Evolutionary conservation across 2,113 vertebrate genomes (phyloP), one percentile per base, ranked within the genome.

Genomic region (Phylloscopus trochiloides): DNA sequence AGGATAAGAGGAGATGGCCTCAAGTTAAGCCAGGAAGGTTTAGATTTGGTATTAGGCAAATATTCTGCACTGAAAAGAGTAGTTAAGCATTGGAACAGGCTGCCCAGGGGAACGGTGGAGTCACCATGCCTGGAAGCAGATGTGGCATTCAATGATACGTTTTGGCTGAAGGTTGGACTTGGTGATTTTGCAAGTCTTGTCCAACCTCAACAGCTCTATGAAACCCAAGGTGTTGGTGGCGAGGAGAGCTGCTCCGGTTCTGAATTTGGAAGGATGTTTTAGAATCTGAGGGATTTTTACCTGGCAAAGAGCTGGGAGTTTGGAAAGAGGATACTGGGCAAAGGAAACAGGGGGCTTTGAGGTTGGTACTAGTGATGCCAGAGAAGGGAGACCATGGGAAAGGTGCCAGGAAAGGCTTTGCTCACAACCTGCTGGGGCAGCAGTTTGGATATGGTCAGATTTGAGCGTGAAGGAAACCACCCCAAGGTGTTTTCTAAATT

Each of bases 141-240:
- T 10, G 10, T 22, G 54, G 29, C 40, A 61, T 51, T 45, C 21
- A 38, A 18, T 52, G 32, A 2, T 15, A 12, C 4, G 20, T 67
- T 52, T 54, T 38, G 10, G 7, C 4, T 75, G 54, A 54, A 47
- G 70, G 47, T 4, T 54, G 25, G 25, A 31, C 25, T 29, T 34
- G n/a, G 24, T 31, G 14, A 21, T 34, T 28, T 67, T 47, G 6
- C 29, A 59, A 18, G 28, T 59, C 13, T 31, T 59, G 21, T 54
- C n/a, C 47, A 47, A 2, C 19, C 24, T 67, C 15, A 21, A 20
- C 1, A 58, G 14, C 22, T 59, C 38, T 21, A 1, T 40, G 47
- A 54, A 62, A 52, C 17, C 24, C 9, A 20, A 8, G 0, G 2
- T 12, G 26, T 2, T 62, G 20, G 8, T 29, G 50, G 68, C 6